Evolutionary conservation across 2,888 invertebrate genomes (phyloP).

Genomic region (Stictocephala bisonia): DNA sequence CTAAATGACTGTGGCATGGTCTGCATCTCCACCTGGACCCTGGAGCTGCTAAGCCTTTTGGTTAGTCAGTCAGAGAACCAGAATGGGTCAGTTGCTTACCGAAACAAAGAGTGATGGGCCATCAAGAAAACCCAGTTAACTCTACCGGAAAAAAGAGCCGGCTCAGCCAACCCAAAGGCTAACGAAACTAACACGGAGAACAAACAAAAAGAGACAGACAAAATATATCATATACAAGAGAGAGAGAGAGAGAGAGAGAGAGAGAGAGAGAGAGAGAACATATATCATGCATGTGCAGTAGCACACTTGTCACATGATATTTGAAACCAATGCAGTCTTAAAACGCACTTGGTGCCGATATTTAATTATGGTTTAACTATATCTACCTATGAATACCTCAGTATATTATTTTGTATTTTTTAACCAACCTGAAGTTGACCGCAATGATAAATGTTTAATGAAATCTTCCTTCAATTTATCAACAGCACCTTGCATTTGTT

Average conservation of each 20-base stretch:
- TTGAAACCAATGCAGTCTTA: neutral
- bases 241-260: neutral
- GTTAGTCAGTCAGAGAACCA: neutral
- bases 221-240: neutral
- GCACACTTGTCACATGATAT: neutral
- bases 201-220: neutral
- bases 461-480: slow-evolving; percentile 83
- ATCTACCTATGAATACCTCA: too few relatives aligned
- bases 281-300: neutral
- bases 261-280: too few relatives aligned
- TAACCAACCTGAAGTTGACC: slow-evolving; percentile 83
- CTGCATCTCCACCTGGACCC: too few relatives aligned
- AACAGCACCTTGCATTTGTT: slow-evolving; percentile 74
- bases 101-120: neutral
- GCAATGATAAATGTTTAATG: slow-evolving; percentile 80
- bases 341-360: neutral
- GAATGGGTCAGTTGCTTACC: neutral
- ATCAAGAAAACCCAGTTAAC: neutral
- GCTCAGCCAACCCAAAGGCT: too few relatives aligned
- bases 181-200: neutral
- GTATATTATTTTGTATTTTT: too few relatives aligned
- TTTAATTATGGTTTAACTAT: slow-evolving; percentile 49
- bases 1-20: too few relatives aligned
- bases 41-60: too few relatives aligned
- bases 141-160: neutral